Conservation (phyloP, 2,888 invertebrate species). For the Agrochola lota region DNA sequence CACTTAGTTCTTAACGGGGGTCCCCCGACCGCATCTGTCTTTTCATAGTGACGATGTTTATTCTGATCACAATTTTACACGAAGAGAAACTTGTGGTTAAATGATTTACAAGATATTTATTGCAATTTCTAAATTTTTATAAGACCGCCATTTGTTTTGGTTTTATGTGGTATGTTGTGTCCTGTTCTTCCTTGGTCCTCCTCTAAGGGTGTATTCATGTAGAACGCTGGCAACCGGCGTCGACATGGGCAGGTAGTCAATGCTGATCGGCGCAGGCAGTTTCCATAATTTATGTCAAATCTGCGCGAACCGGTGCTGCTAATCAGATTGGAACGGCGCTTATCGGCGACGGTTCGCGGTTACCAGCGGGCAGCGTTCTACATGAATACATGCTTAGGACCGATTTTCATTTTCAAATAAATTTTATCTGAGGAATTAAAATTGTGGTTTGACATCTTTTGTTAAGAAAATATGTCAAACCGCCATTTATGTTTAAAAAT, state of each 20-base stretch:
- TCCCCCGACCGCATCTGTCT: background rate
- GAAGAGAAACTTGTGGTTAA: background rate
- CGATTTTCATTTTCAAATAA: background rate
- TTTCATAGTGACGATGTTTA: background rate
- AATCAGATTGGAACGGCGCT: too few species aligned
- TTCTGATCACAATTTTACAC: background rate
- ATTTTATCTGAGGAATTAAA: background rate
- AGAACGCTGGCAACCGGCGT: too few species aligned
- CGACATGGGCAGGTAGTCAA: too few species aligned
- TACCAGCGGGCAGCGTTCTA: too few species aligned
- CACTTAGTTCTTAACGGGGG: too few species aligned
- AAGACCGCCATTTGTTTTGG: background rate
- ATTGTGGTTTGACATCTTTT: background rate
- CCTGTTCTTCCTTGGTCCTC: background rate
- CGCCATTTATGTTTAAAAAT: background rate
- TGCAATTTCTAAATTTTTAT: background rate
- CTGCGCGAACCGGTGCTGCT: too few species aligned
- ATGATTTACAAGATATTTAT: background rate
- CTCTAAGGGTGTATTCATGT: background rate
- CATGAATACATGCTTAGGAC: too few species aligned
- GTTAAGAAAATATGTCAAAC: background rate
- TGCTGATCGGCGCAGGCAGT: too few species aligned
- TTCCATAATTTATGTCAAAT: too few species aligned
- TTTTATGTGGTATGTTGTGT: background rate
- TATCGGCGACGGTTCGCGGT: too few species aligned